Evolutionary conservation across 2,113 vertebrate species (phyloP), one percentile per base, ranked within the genome.

Genomic region (Vidua chalybeata): DNA sequence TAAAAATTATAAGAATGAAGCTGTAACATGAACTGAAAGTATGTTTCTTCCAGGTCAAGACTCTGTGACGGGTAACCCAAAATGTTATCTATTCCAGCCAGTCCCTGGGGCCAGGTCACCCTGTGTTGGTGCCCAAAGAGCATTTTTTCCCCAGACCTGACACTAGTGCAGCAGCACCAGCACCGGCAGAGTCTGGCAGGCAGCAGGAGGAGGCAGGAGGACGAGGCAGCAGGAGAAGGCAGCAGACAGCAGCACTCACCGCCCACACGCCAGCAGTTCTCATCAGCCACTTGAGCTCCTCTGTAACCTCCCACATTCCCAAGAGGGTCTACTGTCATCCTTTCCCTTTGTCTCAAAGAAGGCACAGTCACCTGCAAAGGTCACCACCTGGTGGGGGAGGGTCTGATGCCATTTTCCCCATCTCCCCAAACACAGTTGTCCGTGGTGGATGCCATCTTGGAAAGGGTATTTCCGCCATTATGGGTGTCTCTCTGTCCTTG

Each of bases 401-500:
- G 15, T 30, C 43, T 41, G 19, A 13, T 0, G 4, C 35, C 35
- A 20, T 41, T 41, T 16, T n/a, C 15, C 61, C 22, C 7, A 9
- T 30, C 15, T 49, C 35, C 15, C 10, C 11, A 13, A 26, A 75
- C n/a, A n/a, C 13, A 4, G 35, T 0, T 41, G 19, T 13, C 30
- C 0, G 0, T 30, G 24, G 8, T 11, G n/a, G 41, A 15, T 0
- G 1, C 10, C 31, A 43, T 9, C 13, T 35, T 35, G 62, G 30
- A 75, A 67, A 43, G 31, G 10, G 16, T 7, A 26, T 11, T 76
- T 35, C 31, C 0, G 1, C 35, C 45, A 43, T 51, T 67, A 20
- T 6, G 9, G 11, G 31, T 2, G 30, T 56, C 24, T 30, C 23
- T 27, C 15, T 54, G 5, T 5, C 21, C 51, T 56, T 0, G 0